These are phyloP conservation scores for Cathartes aura DNA, from an alignment of 2,113 vertebrate species.

Conservation along the genomic window DNA sequence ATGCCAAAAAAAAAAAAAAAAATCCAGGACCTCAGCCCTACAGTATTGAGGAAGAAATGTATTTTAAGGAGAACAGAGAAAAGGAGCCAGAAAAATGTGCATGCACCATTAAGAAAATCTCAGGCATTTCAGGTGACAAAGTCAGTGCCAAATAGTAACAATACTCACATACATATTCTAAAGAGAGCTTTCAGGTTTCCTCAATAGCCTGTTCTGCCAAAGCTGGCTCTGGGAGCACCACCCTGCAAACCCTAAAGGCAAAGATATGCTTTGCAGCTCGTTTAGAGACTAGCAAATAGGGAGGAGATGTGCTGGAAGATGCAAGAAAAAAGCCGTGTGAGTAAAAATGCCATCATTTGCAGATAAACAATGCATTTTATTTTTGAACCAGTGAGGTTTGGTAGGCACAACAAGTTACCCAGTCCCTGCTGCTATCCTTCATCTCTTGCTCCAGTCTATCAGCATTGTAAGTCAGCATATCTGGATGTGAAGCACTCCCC, in stretches of 20 bases:
- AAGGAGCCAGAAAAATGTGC: background rate
- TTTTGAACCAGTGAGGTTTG: background rate
- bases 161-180: background rate
- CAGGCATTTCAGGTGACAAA: slow-evolving; percentile 39
- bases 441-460: slow-evolving; percentile 42
- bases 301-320: background rate
- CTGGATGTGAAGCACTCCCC: slow-evolving; percentile 34
- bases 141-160: slow-evolving; percentile 25
- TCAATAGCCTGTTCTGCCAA: background rate
- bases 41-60: background rate
- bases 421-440: slow-evolving; percentile 7
- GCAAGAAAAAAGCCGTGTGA: background rate
- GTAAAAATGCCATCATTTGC: background rate
- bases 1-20: background rate
- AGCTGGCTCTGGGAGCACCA: background rate
- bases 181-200: slow-evolving; percentile 4
- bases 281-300: background rate
- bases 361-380: background rate
- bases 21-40: background rate
- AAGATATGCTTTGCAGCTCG: background rate
- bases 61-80: background rate
- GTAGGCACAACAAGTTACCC: slow-evolving; percentile 4
- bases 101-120: slow-evolving; percentile 38
- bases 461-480: background rate
- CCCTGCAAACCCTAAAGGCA: slow-evolving; percentile 20